Evolutionary conservation across 1,140 invertebrate genomes (phyloP).

Genomic region (Anagrus nilaparvatae): DNA sequence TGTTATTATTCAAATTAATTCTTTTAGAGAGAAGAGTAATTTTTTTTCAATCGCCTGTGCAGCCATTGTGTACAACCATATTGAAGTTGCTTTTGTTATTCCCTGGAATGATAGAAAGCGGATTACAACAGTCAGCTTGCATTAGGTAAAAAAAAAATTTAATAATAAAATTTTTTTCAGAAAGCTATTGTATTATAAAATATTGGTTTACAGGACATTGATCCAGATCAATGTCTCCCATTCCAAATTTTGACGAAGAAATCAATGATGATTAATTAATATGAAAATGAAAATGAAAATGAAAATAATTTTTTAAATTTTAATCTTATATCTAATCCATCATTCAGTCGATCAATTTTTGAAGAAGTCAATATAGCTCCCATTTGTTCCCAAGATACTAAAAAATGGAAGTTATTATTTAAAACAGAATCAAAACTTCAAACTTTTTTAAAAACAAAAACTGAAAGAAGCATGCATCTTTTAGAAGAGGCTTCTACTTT

Average conservation of each 20-base stretch:
- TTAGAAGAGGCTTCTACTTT: too few relatives aligned
- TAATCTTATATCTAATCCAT: too few relatives aligned
- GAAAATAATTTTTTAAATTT: too few relatives aligned
- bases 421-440: too few relatives aligned
- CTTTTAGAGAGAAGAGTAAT: slow-evolving; percentile 82
- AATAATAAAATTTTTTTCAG: slow-evolving; percentile 4
- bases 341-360: too few relatives aligned
- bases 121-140: slow-evolving; percentile 72
- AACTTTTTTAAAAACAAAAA: too few relatives aligned
- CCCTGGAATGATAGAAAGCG: slow-evolving; percentile 80
- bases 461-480: too few relatives aligned
- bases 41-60: slow-evolving; percentile 87
- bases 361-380: too few relatives aligned
- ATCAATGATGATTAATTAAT: too few relatives aligned
- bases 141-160: slow-evolving; percentile 47
- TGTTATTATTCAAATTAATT: slow-evolving; percentile 88
- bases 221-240: slow-evolving; percentile 69
- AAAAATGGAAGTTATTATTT: too few relatives aligned
- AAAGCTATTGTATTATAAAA: slow-evolving; percentile 1
- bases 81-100: slow-evolving; percentile 81
- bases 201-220: slow-evolving; percentile 41
- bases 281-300: too few relatives aligned
- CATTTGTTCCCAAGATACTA: too few relatives aligned
- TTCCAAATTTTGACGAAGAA: slow-evolving; percentile 53
- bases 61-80: slow-evolving; percentile 74